Evolutionary conservation across 2,797 vertebrate species (phyloP), one percentile per base, ranked within the genome.

Genomic region (Sebastolobus alascanus): DNA sequence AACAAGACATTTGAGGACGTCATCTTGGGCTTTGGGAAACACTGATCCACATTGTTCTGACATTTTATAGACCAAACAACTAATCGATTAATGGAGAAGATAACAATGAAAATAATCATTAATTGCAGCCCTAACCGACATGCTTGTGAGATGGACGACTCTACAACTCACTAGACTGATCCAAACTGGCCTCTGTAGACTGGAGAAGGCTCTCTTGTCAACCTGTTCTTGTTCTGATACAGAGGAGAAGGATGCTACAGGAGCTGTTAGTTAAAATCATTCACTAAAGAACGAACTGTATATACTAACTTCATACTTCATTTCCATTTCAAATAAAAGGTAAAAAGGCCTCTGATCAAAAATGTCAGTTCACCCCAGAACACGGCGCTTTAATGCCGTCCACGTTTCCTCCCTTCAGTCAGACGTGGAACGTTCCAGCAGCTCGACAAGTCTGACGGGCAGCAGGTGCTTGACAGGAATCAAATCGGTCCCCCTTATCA

Each of bases 381-480:
- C 4, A 1, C 27, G 5, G 2, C 13, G 8, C 7, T 65, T 60
- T 50, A 20, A 33, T 31, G 16, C 14, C 13, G 0, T 18, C 25
- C 66, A 8, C 4, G 20, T 77, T 46, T 73, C 60, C 67, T 60
- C 69, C 59, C 20, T 31, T 75, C 77, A 71, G 56, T 58, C 79
- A 29, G 27, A 55, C n/a, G 3, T 6, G 66, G 58, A 79, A 55
- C 12, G 31, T 89, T 91, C 87, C 86, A 70, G 84, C 78, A 87
- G 87, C 60, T 84, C n/a, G 35, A 37, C 73, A 37, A 74, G 83
- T 86, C 68, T 85, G 83, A 87, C 29, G 75, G 87, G 90, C 86
- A 90, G 92, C 92, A 93, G 93, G 93, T 93, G 89, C 81, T 84
- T 92, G 92, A 93, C 92, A 90, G 92, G 84, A 93, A 91, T 92